Base-by-base conservation (phyloP, 1,140 invertebrate genomes). In the Carcinoscorpius rotundicauda region DNA sequence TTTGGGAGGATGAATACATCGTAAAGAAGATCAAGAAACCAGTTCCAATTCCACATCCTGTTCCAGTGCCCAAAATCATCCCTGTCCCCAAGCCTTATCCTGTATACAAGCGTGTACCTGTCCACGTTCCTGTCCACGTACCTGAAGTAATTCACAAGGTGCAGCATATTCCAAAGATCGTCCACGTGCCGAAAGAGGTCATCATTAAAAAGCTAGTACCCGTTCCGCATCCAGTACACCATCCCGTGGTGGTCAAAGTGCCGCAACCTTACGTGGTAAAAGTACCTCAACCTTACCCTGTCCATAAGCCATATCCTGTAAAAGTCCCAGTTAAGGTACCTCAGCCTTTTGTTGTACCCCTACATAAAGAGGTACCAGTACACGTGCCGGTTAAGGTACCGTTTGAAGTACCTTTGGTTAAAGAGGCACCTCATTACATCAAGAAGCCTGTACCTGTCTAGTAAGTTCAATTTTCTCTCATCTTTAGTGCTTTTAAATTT, bases 181-280 rank as follows among this genome's bases (percentile, higher is more conserved):
- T 68, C 9, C 67, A 65, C 57, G 67, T 68, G 9, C 67, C 67
- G 3, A 65, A 68, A 52, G 64, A 63, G 10, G 62, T 68, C 6
- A 64, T 62, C 61, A 76, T 76, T 61, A 73, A 76, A 60, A 73
- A 72, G 49, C 66, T 65, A 6, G 70, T 71, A 58, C 75, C 75
- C 65, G 75, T 76, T 10, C 74, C 69, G 51, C 72, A 71, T 55
- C 63, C 66, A 9, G 66, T 72, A 48, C 70, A 68, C 55, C 66
- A 71, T 11, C 69, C 66, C 50, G 71, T 69, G 63, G 64, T 72
- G 4, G 64, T 71, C 48, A 66, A 71, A 11, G 68, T 69, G 5
- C 71, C 71, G 11, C 68, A 71, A 61, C 67, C 67, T 1, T 65
- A 65, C 51, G 50, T 71, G n/a, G 62, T 72, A 48, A 69, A 69